phyloP scores from a whole-genome alignment of 2,113 vertebrate genomes.

The Pungitius pungitius region DNA sequence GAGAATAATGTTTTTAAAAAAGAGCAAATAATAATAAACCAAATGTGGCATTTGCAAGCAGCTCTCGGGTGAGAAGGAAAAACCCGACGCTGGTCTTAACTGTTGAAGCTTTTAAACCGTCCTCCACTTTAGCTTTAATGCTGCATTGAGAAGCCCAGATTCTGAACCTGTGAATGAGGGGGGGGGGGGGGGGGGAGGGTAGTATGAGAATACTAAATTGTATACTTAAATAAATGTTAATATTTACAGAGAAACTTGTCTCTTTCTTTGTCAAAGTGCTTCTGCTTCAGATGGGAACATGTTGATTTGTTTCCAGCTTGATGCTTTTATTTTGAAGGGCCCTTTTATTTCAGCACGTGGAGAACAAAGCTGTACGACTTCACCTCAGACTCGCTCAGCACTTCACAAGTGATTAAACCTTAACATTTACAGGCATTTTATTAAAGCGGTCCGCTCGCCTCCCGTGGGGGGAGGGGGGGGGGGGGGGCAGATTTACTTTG shows the following conservation, averaged over 20 bases:
- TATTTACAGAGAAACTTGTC: constrained; percentile 72
- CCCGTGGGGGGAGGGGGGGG: constrained; percentile 11
- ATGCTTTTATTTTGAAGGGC: neutral
- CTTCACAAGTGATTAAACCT: constrained; percentile 11
- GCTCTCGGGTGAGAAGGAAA: constrained; percentile 55
- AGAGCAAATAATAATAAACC: constrained; percentile 58
- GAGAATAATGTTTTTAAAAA: constrained; percentile 20
- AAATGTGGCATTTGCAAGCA: constrained; percentile 66
- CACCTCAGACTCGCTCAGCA: constrained; percentile 19
- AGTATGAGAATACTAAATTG: constrained; percentile 80
- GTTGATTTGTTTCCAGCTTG: neutral
- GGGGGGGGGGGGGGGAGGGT: constrained; percentile 64
- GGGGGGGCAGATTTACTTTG: constrained; percentile 17
- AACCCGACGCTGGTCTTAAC: constrained; percentile 65
- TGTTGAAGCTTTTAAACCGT: constrained; percentile 63
- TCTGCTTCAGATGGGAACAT: neutral
- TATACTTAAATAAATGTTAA: constrained; percentile 85
- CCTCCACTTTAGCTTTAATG: constrained; percentile 73
- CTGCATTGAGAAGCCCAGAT: constrained; percentile 78
- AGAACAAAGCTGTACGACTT: too few relatives aligned
- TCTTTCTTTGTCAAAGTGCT: neutral
- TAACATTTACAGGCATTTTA: constrained; percentile 13
- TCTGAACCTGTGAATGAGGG: constrained; percentile 81
- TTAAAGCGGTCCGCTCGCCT: neutral
- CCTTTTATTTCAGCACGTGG: neutral